phyloP scores from a whole-genome alignment of 2,797 vertebrate species.

The Phataginus tetradactyla region DNA sequence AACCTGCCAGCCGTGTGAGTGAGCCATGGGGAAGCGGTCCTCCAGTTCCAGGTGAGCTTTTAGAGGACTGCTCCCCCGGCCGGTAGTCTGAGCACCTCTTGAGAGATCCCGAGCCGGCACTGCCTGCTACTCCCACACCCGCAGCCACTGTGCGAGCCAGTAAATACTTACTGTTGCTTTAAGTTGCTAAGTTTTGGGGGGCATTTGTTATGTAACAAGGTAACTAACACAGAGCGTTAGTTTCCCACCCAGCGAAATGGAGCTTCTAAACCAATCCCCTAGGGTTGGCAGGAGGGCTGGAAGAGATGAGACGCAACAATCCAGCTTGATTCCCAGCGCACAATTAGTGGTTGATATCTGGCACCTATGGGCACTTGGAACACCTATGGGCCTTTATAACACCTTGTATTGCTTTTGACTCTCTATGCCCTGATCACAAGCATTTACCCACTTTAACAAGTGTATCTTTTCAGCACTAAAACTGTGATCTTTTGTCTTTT shows the following conservation, averaged over 20 bases:
- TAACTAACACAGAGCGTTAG: neutral
- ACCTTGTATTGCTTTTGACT: neutral
- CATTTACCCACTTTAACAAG: neutral
- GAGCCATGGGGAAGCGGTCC: neutral
- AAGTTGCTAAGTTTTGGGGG: neutral
- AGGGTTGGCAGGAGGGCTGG: neutral
- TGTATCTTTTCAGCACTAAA: neutral
- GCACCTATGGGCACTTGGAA: neutral
- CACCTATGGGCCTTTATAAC: neutral
- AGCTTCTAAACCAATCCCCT: neutral
- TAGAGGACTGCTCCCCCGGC: neutral
- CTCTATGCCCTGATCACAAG: neutral
- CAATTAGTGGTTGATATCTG: neutral
- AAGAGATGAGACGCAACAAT: neutral
- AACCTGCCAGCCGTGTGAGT: neutral
- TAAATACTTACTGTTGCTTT: neutral
- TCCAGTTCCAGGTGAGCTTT: neutral
- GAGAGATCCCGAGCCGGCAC: neutral
- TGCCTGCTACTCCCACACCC: neutral
- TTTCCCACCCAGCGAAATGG: neutral
- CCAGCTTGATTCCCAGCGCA: neutral
- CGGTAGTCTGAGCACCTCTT: neutral
- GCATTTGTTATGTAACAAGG: neutral
- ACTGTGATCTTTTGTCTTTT: neutral
- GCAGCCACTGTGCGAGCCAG: neutral